Base-by-base conservation (phyloP, 1,140 invertebrate genomes). In the Vanessa atalanta region DNA sequence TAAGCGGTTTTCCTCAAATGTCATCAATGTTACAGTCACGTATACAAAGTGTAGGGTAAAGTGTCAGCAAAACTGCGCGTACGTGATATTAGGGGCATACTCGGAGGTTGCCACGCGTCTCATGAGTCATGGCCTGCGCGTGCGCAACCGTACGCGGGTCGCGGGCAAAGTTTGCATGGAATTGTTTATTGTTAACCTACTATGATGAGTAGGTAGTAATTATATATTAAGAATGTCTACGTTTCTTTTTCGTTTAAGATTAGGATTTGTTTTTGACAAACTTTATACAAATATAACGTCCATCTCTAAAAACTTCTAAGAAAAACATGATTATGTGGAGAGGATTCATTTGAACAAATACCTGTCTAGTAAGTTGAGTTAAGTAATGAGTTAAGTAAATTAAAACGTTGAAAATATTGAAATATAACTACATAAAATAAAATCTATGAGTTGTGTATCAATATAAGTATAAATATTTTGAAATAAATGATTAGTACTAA, bases 1-100 rank as follows among this genome's bases (percentile, higher is more conserved):
- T 61, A 61, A 70, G 76, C 60, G 79, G 70, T 80, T 80, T 80
- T 78, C 76, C 79, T 78, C 70, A 72, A 73, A 65, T 63, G 61
- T 57, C 26, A 64, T 63, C 66, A 65, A 15, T 48, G 47, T 31
- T 23, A 48, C 43, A 79, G 77, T 76, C 77, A 79, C 77, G 74
- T 79, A 73, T 60, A 20, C 71, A 72, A 69, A 76, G 74, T 70
- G 73, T 76, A 73, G 64, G 75, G 71, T 69, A 73, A 79, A 79
- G 48, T 71, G 77, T 79, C 69, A 74, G 71, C 71, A 55, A 70
- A 76, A 76, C 66, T 53, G 73, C 51, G 73, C 68, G 72, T 71
- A 80, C 78, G 78, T 78, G 78, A 65, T 75, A 72, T 48, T 63
- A 71, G 55, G 31, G 64, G 50, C 76, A 71, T 70, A 60, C 51